Base-by-base conservation (phyloP, 2,888 invertebrate species). In the Apamea sordens region DNA sequence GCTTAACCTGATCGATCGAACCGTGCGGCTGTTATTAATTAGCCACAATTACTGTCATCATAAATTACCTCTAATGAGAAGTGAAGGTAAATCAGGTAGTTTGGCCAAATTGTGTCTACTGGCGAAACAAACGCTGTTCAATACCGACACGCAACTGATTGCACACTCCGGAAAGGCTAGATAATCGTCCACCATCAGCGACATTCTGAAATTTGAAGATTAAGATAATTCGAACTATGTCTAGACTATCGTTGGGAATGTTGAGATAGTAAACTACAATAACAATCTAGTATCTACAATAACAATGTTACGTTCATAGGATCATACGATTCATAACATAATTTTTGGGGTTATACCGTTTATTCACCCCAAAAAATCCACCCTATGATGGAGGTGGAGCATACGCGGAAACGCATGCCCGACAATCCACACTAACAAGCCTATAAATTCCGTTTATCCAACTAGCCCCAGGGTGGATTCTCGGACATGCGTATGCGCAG, bases 121-220 rank as follows among this genome's bases (percentile, higher is more conserved):
- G 3, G 87, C 68, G 89, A 96, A 96, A 79, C 95, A 93, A 10
- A 97, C 90, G 81, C 97, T 97, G 86, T 97, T 97, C 91, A 92
- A 92, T 84, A 94, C 95, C 81, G 92, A 96, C 89, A 92, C 97
- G 93, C 92, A 98, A 92, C 94, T 98, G 92, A 94, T 97, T 89
- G 93, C 98, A 93, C 92, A 98, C 92, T 93, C 97, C 86, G 92
- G 97, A 89, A 95, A 97, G 2, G 96, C 96, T 2, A 97, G 89
- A 84, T 95, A 97, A 83, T 97, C 97, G 32, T 96, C 95, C 59
- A 96, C 94, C 88, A 94, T 90, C 65, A 97, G 83, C 92, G 97
- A 95, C 97, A 97, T 91, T 96, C 96, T 94, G 89, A 96, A 92
- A 90, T 50, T 11, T 94, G 90, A 92, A 97, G 97, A 87, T 97